Evolutionary conservation across 2,113 vertebrate genomes (phyloP).

Genomic region (Archocentrus centrarchus): DNA sequence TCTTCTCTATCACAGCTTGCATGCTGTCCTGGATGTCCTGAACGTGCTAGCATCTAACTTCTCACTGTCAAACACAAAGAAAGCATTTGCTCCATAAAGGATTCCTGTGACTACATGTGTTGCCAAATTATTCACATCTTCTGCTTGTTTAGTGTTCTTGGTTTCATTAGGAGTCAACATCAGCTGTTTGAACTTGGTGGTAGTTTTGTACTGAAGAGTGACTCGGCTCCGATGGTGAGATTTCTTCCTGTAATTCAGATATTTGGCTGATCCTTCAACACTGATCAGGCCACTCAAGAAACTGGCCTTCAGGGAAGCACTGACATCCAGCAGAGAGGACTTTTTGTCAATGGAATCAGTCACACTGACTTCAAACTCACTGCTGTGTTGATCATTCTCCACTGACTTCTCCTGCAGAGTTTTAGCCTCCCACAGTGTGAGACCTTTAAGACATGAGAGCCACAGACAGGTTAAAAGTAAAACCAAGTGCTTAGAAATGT

Average conservation of each 20-base stretch:
- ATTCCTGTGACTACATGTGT: constrained; percentile 46
- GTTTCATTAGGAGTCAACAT: neutral
- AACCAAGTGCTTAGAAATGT: neutral
- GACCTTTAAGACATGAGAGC: neutral
- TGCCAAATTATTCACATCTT: neutral
- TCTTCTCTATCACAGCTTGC: constrained; percentile 18
- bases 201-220: constrained; percentile 35
- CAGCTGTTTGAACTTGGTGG: neutral
- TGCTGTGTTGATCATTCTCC: fast-evolving
- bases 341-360: constrained; percentile 27
- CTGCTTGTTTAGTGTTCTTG: fast-evolving
- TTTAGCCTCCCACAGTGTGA: neutral
- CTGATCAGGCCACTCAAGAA: constrained; percentile 16
- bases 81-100: constrained; percentile 22
- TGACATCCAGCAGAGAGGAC: neutral
- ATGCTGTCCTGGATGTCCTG: neutral
- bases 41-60: neutral
- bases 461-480: neutral
- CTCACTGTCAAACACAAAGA: constrained; percentile 59
- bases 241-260: constrained; percentile 17
- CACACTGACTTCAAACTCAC: neutral
- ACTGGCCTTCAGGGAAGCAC: constrained; percentile 31
- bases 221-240: constrained; percentile 14
- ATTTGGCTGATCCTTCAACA: constrained; percentile 48
- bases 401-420: neutral